Base-by-base conservation (phyloP, 2,797 vertebrate genomes). In the Bradypodion pumilum region DNA sequence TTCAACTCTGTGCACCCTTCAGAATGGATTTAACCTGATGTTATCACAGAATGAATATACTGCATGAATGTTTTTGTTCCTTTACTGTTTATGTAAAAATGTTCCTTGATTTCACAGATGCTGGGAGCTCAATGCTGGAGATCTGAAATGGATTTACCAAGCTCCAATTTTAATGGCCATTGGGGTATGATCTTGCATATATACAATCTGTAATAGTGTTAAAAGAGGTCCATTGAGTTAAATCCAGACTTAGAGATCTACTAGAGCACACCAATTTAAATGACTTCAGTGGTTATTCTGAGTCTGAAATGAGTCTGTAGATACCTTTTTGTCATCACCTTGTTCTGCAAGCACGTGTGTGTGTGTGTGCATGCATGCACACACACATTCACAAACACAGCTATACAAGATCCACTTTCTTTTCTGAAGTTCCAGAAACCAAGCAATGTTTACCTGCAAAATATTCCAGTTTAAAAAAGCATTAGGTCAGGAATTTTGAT, bases 91-190 rank as follows among this genome's bases (percentile, higher is more conserved):
- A 84, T 82, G 49, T 35, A 76, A 70, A 81, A 75, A 76, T 49
- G 29, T 25, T n/a, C 70, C 32, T 85, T 81, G 73, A 37, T 85
- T 85, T 76, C 37, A n/a, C 90, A 99, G 98, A 90, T 99, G 98
- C 94, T 99, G 98, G 98, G 98, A 99, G 88, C 94, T 99, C 87
- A 98, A 96, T 12, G 97, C 97, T 0, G 98, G 99, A 86, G 97
- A 97, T 94, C 95, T 99, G 94, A 99, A 99, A 92, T 99, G 98
- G 98, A 98, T 99, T 87, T 97, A 98, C 87, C 99, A 99, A 93
- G 96, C 98, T 68, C 99, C 99, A 56, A 98, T 99, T 91, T 92
- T 99, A 89, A 97, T 97, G 1, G 97, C 99, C 1, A 95, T 98
- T 0, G 95, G 98, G 96, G 99, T 99, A 91, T 97, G 98, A 68